Conservation (phyloP, 2,888 invertebrate genomes). For the Drosophila pegasa region DNA sequence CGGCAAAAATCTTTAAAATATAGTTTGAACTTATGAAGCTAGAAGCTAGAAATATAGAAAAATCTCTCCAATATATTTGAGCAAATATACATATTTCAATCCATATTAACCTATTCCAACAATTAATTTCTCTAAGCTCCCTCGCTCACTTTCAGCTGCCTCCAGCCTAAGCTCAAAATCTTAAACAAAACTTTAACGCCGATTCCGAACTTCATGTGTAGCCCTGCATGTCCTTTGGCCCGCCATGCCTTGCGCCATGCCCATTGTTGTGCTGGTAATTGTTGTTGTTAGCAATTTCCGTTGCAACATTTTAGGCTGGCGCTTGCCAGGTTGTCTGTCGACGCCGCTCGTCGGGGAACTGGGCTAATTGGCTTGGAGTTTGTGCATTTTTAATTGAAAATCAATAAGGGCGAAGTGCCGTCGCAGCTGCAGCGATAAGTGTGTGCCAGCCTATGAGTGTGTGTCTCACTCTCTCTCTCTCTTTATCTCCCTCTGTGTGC, state of each 20-base stretch:
- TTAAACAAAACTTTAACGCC: constrained; percentile 8
- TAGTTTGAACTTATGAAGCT: no score
- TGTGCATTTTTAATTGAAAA: constrained; percentile 80
- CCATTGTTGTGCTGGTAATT: constrained; percentile 51
- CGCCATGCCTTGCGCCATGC: constrained; percentile 11
- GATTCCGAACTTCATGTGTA: constrained; percentile 23
- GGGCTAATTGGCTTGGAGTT: constrained; percentile 75
- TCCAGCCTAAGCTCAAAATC: not conserved
- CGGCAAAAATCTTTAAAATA: no score
- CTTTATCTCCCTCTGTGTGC: constrained; percentile 10
- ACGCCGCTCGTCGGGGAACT: constrained; percentile 49
- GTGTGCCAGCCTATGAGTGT: not conserved
- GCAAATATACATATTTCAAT: no score
- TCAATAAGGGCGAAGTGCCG: constrained; percentile 66
- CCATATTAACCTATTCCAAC: rapidly evolving
- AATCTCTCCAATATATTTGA: no score
- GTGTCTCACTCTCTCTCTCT: not conserved
- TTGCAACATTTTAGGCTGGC: constrained; percentile 58
- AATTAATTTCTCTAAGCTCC: not conserved
- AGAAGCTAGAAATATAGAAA: no score
- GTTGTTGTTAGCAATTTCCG: constrained; percentile 78
- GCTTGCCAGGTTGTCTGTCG: constrained; percentile 24
- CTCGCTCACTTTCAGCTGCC: not conserved
- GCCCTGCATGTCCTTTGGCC: constrained; percentile 8
- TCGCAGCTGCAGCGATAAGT: constrained; percentile 12